Evolutionary conservation across 2,797 vertebrate species (phyloP).

Genomic region (Peromyscus eremicus): DNA sequence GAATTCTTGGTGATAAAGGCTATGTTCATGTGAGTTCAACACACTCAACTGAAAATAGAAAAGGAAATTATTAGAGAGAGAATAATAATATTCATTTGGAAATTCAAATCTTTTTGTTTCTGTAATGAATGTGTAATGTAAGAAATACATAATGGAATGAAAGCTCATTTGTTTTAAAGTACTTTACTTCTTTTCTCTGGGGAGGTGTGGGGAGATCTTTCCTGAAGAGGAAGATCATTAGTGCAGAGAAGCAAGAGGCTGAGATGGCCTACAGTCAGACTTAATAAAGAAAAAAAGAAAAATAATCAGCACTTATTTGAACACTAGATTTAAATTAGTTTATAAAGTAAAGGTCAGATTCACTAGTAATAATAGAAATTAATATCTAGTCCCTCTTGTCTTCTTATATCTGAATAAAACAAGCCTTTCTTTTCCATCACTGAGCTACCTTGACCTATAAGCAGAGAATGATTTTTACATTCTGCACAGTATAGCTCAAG

Average conservation of each 20-base stretch:
- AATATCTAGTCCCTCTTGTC: not conserved
- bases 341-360: not conserved
- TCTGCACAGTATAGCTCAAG: not conserved
- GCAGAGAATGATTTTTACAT: not conserved
- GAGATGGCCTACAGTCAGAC: not conserved
- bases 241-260: not conserved
- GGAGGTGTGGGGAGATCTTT: not conserved
- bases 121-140: not conserved
- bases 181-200: not conserved
- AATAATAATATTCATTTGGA: not conserved
- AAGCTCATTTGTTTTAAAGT: not conserved
- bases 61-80: not conserved
- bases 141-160: not conserved
- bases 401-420: not conserved
- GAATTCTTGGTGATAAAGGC: not conserved
- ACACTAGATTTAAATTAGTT: not conserved
- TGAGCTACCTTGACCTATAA: not conserved
- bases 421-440: not conserved
- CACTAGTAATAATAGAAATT: not conserved
- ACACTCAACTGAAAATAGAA: not conserved
- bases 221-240: not conserved
- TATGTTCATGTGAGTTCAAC: not conserved
- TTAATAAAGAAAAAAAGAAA: not conserved
- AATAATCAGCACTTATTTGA: slow-evolving; percentile 35
- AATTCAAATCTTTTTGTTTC: not conserved